Evolutionary conservation across 2,888 invertebrate genomes (phyloP).

Genomic region (Drosophila melanosoma): DNA sequence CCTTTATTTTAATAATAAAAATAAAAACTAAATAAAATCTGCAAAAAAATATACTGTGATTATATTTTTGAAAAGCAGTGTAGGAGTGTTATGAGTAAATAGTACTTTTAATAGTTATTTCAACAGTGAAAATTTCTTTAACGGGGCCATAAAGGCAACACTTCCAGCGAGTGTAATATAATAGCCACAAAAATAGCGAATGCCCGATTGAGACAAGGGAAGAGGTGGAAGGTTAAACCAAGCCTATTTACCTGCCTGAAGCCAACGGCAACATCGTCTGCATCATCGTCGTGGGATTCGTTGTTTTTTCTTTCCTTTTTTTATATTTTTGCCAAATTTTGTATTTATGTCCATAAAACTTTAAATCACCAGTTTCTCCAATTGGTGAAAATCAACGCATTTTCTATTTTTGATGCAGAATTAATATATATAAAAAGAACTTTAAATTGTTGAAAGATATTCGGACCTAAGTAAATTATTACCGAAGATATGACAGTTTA

Average conservation of each 20-base stretch:
- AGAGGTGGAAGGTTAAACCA: slow-evolving; percentile 40
- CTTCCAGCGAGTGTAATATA: slow-evolving; percentile 1
- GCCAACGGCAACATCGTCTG: slow-evolving; percentile 55
- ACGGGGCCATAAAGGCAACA: background rate
- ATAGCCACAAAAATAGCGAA: slow-evolving; percentile 13
- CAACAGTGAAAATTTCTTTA: background rate
- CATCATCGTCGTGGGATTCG: slow-evolving; percentile 39
- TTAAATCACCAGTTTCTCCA: too few species aligned
- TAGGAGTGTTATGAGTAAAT: too few species aligned
- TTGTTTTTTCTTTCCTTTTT: slow-evolving; percentile 12
- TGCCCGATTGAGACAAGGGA: slow-evolving; percentile 22
- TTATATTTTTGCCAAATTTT: slow-evolving; percentile 58
- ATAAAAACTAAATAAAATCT: background rate
- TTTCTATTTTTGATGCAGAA: too few species aligned
- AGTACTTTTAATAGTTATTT: background rate
- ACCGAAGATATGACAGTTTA: too few species aligned
- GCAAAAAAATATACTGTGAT: background rate
- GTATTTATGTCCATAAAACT: too few species aligned
- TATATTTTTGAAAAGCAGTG: background rate
- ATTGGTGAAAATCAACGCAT: too few species aligned
- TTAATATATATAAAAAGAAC: too few species aligned
- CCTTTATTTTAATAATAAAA: slow-evolving; percentile 1
- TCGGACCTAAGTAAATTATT: too few species aligned
- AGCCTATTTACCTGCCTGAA: slow-evolving; percentile 78
- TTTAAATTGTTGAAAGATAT: too few species aligned